Evolutionary conservation across 2,888 invertebrate genomes (phyloP).

Genomic region (Labia minor): DNA sequence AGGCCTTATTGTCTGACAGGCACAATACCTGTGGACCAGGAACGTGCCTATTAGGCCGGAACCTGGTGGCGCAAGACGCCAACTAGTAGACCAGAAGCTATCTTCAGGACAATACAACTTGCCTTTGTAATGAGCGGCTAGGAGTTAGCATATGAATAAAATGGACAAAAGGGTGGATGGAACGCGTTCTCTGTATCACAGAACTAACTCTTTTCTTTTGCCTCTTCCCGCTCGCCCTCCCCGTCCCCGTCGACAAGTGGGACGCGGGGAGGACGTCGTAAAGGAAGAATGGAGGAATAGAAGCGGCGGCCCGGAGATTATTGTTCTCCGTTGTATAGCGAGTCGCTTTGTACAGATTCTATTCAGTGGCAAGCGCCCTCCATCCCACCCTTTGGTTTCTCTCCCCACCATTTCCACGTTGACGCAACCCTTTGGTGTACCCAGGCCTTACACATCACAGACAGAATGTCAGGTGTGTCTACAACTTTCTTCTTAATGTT

Average conservation of each 20-base stretch:
- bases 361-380: constrained; percentile 22
- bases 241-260: neutral
- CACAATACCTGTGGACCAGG: neutral
- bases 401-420: constrained; percentile 14
- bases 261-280: neutral
- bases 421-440: neutral
- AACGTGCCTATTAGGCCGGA: neutral
- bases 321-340: constrained; percentile 27
- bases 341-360: constrained; percentile 26
- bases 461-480: constrained; percentile 1
- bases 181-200: constrained; percentile 25
- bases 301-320: constrained; percentile 22
- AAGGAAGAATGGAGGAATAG: constrained; percentile 14
- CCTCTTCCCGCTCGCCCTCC: neutral
- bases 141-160: constrained; percentile 28
- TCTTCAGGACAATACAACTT: constrained; percentile 26
- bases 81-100: neutral
- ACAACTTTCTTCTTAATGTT: too few species aligned
- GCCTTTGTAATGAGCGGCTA: constrained; percentile 27
- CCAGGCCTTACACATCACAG: neutral
- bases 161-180: constrained; percentile 27
- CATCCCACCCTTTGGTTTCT: constrained; percentile 14
- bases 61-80: neutral
- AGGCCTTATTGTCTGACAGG: too few species aligned
- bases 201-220: constrained; percentile 28